Base-by-base conservation (phyloP, 1,140 invertebrate species). In the Drosophila rufa region DNA sequence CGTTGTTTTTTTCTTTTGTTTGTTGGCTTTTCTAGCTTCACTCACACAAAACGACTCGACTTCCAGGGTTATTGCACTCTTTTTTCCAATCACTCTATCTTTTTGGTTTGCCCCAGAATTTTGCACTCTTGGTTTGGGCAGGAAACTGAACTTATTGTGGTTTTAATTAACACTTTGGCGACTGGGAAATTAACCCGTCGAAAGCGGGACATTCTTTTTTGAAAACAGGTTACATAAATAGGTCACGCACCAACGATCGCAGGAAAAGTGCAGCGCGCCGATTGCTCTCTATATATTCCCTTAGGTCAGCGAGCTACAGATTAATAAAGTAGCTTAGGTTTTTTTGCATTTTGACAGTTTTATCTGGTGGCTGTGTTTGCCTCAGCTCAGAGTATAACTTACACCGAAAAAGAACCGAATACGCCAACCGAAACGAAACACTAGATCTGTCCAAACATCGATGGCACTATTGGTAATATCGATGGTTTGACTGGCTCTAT, bases 211-310 rank as follows among this genome's bases (percentile, higher is more conserved):
- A 89, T 89, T 78, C 71, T 85, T 83, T 74, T 68, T 66, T 22
- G 57, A 87, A 86, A 91, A 91, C 87, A 91, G 87, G 87, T 91
- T 91, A 91, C 87, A 91, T 91, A 91, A 91, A 91, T 91, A 79
- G 87, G 87, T 91, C 87, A 89, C 85, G 85, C 85, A 90, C 85
- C 84, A 85, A 70, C 67, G 82, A 74, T 73, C 68, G 60, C 67
- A 43, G 59, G 58, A 79, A 64, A 64, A 84, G 70, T 76, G 85
- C 81, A 78, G 64, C 78, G 85, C 84, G 66, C 85, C 82, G 75
- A 77, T 55, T 64, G 58, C 55, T 53, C 42, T 40, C 50, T 36
- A 40, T 40, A 25, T n/a, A 27, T 66, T 75, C 47, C 33, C 40
- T 64, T 42, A 38, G 45, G 14, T 51, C 48, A 38, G 17, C 27